Evolutionary conservation across 2,797 vertebrate genomes (phyloP).

Genomic region (Danionella dracula): DNA sequence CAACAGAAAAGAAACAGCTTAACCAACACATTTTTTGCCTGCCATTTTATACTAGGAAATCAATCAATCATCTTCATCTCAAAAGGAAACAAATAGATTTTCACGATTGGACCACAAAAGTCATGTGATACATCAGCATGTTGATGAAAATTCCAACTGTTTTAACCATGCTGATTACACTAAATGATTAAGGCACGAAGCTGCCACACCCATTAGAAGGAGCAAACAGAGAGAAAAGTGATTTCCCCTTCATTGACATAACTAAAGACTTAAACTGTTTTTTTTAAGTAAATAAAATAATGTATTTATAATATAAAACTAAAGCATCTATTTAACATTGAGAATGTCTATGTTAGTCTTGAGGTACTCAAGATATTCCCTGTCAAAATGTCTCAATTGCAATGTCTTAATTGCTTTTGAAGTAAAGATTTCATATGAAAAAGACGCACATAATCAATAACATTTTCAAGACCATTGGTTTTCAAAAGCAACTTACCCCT

Average conservation of each 20-base stretch:
- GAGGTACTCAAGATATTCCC: no score
- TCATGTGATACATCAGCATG: slow-evolving; percentile 20
- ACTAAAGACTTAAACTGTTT: not conserved
- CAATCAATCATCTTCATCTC: slow-evolving; percentile 29
- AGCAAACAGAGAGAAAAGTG: no score
- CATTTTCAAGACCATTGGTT: no score
- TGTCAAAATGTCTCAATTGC: no score
- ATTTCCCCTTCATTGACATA: slow-evolving; percentile 14
- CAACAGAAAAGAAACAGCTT: not conserved
- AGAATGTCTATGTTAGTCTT: no score
- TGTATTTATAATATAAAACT: not conserved
- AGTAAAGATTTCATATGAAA: no score
- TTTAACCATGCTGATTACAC: slow-evolving; percentile 2
- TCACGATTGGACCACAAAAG: slow-evolving; percentile 27
- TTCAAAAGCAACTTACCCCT: no score
- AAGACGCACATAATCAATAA: no score
- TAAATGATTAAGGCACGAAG: slow-evolving; percentile 34
- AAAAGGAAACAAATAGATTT: slow-evolving; percentile 27
- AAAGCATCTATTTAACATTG: no score
- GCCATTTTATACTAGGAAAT: slow-evolving; percentile 10
- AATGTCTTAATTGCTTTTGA: no score
- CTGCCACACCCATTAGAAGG: slow-evolving; percentile 41
- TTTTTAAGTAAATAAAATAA: not conserved
- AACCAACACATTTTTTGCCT: slow-evolving; percentile 27
- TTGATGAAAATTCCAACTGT: slow-evolving; percentile 36